Percentiles rank a stretch among this genome's conserved stretches.
These are phyloP conservation scores for Clarias macrocephalus DNA, from an alignment of 2,113 vertebrate species.

Conservation along the genomic window DNA sequence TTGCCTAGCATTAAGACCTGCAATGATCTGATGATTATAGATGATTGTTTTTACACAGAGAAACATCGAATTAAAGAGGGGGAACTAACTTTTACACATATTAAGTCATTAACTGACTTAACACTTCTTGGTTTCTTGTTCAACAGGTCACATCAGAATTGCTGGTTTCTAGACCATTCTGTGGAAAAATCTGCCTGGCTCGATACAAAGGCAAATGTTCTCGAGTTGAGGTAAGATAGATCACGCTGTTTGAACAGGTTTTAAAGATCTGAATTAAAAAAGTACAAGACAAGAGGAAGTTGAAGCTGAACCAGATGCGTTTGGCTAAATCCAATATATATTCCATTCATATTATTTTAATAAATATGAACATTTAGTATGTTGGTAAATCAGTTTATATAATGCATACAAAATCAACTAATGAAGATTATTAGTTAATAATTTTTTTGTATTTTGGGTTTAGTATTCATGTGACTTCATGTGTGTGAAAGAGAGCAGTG, in stretches of 20 bases:
- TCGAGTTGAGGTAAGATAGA: slow-evolving; percentile 83
- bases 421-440: not conserved
- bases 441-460: no score
- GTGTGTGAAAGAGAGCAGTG: not conserved
- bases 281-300: not conserved
- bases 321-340: not conserved
- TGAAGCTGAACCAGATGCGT: not conserved
- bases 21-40: no score
- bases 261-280: not conserved
- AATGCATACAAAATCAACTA: not conserved
- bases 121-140: slow-evolving; percentile 1
- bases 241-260: not conserved
- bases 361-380: no score
- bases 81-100: no score
- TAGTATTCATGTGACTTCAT: not conserved
- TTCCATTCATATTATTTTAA: not conserved
- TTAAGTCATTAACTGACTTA: not conserved
- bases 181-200: slow-evolving; percentile 90
- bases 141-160: slow-evolving; percentile 82
- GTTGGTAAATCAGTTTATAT: not conserved
- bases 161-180: slow-evolving; percentile 89
- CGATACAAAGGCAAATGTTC: slow-evolving; percentile 92
- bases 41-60: no score
- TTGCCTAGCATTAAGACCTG: no score
- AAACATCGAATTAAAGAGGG: no score